These are phyloP conservation scores for Tragelaphus strepsiceros DNA, from an alignment of 2,113 vertebrate species.

Conservation along the genomic window DNA sequence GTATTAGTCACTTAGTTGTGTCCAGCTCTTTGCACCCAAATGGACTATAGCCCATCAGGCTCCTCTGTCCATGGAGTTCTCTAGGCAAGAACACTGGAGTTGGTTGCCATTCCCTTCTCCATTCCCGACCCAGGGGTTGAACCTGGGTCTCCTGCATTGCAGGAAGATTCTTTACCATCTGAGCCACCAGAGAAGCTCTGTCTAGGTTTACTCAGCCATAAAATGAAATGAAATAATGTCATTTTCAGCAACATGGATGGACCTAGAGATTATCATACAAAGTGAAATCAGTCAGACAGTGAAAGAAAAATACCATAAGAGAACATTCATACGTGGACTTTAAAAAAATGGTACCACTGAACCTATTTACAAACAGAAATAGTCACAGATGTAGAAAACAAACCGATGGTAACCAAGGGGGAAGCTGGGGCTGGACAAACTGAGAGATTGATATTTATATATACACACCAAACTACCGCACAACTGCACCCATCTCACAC, in stretches of 20 bases:
- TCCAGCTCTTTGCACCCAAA: background rate
- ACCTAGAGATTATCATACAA: background rate
- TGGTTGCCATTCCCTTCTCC: background rate
- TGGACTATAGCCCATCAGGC: background rate
- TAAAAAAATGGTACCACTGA: background rate
- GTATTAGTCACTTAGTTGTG: background rate
- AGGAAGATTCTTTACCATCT: background rate
- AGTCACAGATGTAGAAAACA: background rate
- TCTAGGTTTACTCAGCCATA: background rate
- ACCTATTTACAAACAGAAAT: background rate
- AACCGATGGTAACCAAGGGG: fast-evolving
- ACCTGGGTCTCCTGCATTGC: background rate
- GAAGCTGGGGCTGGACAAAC: background rate
- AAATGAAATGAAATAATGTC: background rate
- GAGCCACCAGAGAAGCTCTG: background rate
- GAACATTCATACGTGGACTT: background rate
- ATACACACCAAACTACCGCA: background rate
- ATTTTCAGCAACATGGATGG: background rate
- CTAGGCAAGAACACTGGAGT: background rate
- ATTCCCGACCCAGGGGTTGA: background rate
- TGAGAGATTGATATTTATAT: background rate
- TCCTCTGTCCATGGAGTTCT: background rate
- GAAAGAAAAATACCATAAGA: background rate
- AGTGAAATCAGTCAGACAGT: background rate
- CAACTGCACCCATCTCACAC: background rate